These are phyloP conservation scores for Drepanosiphum platanoidis DNA, from an alignment of 2,888 invertebrate genomes.

Conservation along the genomic window DNA sequence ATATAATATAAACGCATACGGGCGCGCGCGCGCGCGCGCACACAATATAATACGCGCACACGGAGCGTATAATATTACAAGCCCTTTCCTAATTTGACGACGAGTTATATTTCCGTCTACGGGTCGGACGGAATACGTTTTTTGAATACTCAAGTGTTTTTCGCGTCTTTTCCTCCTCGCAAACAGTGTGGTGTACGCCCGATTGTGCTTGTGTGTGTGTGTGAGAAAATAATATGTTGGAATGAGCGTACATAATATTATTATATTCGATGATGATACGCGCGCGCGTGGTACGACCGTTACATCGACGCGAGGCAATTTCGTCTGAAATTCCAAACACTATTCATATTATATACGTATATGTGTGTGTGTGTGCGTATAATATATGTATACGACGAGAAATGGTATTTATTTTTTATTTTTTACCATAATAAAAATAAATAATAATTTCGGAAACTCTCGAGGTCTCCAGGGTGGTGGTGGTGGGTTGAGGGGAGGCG, in stretches of 20 bases:
- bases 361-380: background rate
- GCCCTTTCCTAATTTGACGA: constrained; percentile 34
- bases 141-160: constrained; percentile 28
- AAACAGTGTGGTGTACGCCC: background rate
- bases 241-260: too few species aligned
- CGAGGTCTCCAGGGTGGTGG: background rate
- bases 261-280: too few species aligned
- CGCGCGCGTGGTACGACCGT: background rate
- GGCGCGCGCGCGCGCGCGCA: too few species aligned
- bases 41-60: background rate
- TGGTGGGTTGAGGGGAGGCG: background rate
- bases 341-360: too few species aligned
- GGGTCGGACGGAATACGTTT: constrained; percentile 22
- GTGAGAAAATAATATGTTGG: background rate
- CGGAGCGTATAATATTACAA: background rate
- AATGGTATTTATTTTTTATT: background rate
- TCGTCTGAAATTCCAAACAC: background rate
- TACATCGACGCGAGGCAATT: background rate
- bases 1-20: background rate
- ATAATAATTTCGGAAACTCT: background rate
- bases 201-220: background rate
- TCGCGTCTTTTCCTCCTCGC: background rate
- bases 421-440: background rate
- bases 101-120: constrained; percentile 33
- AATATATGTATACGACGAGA: background rate